Evolutionary conservation across 2,888 invertebrate genomes (phyloP), one percentile per base, ranked within the genome.

Genomic region (Cosmorhoe ocellata): DNA sequence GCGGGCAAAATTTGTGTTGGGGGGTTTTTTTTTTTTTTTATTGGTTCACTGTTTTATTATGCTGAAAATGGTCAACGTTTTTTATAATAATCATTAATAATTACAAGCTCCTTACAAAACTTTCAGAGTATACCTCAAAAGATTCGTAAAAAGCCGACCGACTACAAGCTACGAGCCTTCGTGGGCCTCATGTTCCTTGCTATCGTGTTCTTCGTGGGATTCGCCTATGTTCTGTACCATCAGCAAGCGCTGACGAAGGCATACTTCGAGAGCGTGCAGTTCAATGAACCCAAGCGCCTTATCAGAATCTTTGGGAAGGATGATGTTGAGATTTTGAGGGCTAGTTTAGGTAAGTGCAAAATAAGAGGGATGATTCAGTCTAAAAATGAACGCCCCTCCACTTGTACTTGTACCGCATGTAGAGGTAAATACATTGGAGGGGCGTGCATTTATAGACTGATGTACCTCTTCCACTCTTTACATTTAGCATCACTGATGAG

Each of bases 151-250:
- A 93, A 93, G 67, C 94, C 94, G 0, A 92, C 93, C 27, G 95
- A 96, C 72, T 95, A 95, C 81, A 96, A 95, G 82, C 91, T 97
- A 0, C 93, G 95, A 58, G 94, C 94, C 3, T 96, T 97, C 76
- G 96, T 97, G 0, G 92, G 93, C 0, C 92, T 96, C 39, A 91
- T 97, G 70, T 97, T 97, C 73, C 91, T 97, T 1, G 93, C 95
- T 13, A 93, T 97, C 22, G 93, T 95, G 0, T 95, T 96, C 76
- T 92, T 97, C 75, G 94, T 97, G 12, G 94, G 95, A 0, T 95
- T 96, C 69, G 95, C 97, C 0, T 96, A 97, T 69, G 93, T 95
- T 1, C 92, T 96, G 51, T 97, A 97, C 77, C 94, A 96, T 56
- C 95, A 95, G 68, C 94, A 97, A 75, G 93, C 97, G 0, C 83